phyloP scores from a whole-genome alignment of 2,888 invertebrate genomes.

The Creontiades dilutus region DNA sequence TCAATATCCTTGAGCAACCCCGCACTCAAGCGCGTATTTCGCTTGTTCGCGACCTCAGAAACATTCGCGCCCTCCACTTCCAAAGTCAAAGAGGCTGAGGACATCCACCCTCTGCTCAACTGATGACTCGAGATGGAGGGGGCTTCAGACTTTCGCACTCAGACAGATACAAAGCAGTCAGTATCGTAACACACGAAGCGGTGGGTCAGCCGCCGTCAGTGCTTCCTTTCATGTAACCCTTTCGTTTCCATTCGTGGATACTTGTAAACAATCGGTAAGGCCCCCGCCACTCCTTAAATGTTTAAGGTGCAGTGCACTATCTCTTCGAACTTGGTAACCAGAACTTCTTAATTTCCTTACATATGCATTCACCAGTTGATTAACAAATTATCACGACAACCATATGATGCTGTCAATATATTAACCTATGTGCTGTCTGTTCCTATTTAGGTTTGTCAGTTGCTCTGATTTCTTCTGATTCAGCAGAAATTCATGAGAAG shows the following conservation, averaged over 20 bases:
- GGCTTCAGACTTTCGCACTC: slow-evolving; percentile 58
- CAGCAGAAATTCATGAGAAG: no score
- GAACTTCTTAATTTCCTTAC: no score
- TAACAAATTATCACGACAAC: no score
- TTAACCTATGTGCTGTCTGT: no score
- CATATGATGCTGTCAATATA: no score
- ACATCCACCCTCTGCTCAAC: slow-evolving; percentile 23
- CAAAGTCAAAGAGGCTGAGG: slow-evolving; percentile 36
- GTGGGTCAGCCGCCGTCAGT: slow-evolving; percentile 35
- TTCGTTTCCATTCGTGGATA: slow-evolving; percentile 23
- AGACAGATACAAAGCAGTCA: slow-evolving; percentile 16
- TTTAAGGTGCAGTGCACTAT: no score
- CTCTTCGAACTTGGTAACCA: no score
- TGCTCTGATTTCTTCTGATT: no score
- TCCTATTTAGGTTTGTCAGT: no score
- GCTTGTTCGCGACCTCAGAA: not conserved
- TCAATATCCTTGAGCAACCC: not conserved
- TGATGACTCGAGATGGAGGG: slow-evolving; percentile 22
- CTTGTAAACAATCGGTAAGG: slow-evolving; percentile 22
- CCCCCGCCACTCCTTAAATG: not conserved
- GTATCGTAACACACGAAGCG: slow-evolving; percentile 34
- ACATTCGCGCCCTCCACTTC: slow-evolving; percentile 38
- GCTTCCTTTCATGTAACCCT: not conserved
- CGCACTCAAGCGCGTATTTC: not conserved
- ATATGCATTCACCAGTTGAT: no score